These are phyloP conservation scores for Bactericera cockerelli DNA, from an alignment of 1,140 invertebrate genomes.

Conservation along the genomic window DNA sequence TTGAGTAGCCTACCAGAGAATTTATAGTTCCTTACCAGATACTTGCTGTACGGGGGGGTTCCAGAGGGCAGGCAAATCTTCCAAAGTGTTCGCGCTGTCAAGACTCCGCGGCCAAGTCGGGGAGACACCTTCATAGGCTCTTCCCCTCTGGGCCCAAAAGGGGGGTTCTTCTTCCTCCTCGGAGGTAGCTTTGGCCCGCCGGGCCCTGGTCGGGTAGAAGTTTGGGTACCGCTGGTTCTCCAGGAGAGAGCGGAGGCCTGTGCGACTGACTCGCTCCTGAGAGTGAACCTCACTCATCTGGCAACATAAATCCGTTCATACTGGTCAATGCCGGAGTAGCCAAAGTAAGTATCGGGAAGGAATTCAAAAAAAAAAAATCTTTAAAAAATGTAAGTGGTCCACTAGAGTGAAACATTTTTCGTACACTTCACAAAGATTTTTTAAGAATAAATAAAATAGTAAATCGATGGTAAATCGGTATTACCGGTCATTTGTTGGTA, in stretches of 20 bases:
- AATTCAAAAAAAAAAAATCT: too few relatives aligned
- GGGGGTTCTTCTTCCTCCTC: background rate
- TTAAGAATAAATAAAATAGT: too few relatives aligned
- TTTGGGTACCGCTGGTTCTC: background rate
- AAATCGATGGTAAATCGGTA: too few relatives aligned
- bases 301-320: background rate
- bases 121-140: background rate
- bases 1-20: too few relatives aligned
- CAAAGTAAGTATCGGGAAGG: too few relatives aligned
- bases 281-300: background rate
- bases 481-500: too few relatives aligned
- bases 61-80: background rate
- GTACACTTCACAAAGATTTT: too few relatives aligned
- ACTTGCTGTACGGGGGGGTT: too few relatives aligned
- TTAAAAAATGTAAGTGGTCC: too few relatives aligned
- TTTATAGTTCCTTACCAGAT: too few relatives aligned
- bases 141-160: background rate
- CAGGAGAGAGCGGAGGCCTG: background rate
- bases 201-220: background rate
- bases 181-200: background rate
- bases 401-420: too few relatives aligned
- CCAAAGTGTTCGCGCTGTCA: background rate
- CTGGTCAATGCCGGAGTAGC: background rate
- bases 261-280: background rate
- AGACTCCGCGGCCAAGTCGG: background rate